Percentiles rank a stretch among this genome's conserved stretches.
phyloP scores from a whole-genome alignment of 2,113 vertebrate species.

The Mus pahari region DNA sequence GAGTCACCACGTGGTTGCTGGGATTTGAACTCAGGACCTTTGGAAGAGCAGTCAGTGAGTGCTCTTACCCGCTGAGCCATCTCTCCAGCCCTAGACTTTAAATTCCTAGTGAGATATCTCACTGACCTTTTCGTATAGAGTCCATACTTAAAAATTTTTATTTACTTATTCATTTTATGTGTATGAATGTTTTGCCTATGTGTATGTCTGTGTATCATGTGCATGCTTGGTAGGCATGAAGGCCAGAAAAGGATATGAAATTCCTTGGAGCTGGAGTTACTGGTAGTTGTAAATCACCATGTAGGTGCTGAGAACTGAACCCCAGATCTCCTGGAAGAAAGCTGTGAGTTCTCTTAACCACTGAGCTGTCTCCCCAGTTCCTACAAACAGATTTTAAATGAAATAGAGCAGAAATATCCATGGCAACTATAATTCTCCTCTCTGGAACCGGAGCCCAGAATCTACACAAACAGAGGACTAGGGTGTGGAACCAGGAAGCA shows the following conservation, averaged over 20 bases:
- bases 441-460: neutral
- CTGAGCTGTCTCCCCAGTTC: neutral
- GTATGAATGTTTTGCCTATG: neutral
- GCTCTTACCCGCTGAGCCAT: no score
- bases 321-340: neutral
- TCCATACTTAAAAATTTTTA: neutral
- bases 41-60: no score
- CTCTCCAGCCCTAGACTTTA: neutral
- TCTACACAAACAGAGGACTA: neutral
- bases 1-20: no score
- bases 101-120: neutral
- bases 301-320: neutral
- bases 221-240: neutral
- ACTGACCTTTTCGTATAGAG: neutral
- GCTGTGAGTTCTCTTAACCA: neutral
- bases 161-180: neutral
- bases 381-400: neutral
- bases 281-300: neutral
- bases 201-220: neutral
- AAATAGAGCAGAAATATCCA: neutral
- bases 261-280: neutral
- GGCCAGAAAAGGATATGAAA: neutral
- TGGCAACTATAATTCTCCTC: neutral
- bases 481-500: neutral
- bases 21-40: no score